These are phyloP conservation scores for Sebastes vulpes DNA, from an alignment of 2,797 vertebrate species.

Conservation along the genomic window DNA sequence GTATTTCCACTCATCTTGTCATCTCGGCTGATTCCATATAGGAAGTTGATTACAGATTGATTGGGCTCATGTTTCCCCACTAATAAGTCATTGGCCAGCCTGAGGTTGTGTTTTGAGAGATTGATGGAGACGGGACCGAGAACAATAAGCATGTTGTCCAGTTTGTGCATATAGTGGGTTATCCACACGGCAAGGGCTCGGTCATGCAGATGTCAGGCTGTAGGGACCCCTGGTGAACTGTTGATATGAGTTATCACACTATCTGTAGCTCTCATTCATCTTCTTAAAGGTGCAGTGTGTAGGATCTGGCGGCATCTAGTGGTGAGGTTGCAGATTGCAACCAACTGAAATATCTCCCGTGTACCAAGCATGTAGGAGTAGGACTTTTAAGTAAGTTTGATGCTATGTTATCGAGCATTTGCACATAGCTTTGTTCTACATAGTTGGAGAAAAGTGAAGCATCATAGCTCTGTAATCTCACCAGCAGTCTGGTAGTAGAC, in stretches of 20 bases:
- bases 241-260: background rate
- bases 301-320: too few species aligned
- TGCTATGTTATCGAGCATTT: too few species aligned
- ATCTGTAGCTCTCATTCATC: background rate
- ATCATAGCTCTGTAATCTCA: background rate
- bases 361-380: background rate
- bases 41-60: slow-evolving; percentile 82
- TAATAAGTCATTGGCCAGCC: slow-evolving; percentile 53
- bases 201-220: background rate
- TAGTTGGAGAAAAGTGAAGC: background rate
- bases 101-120: slow-evolving; percentile 58
- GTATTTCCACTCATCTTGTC: slow-evolving; percentile 76
- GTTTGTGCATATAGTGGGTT: slow-evolving; percentile 6
- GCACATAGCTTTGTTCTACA: background rate
- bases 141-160: slow-evolving; percentile 63
- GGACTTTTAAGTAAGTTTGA: background rate
- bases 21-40: slow-evolving; percentile 72
- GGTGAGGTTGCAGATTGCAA: too few species aligned
- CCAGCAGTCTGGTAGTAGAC: background rate
- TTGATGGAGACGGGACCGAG: slow-evolving; percentile 30
- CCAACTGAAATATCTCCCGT: too few species aligned
- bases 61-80: slow-evolving; percentile 62
- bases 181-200: background rate
- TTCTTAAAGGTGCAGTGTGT: background rate
- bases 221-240: slow-evolving; percentile 1